These are phyloP conservation scores for Poeciliopsis turrubarensis DNA, from an alignment of 2,113 vertebrate genomes.

Conservation along the genomic window DNA sequence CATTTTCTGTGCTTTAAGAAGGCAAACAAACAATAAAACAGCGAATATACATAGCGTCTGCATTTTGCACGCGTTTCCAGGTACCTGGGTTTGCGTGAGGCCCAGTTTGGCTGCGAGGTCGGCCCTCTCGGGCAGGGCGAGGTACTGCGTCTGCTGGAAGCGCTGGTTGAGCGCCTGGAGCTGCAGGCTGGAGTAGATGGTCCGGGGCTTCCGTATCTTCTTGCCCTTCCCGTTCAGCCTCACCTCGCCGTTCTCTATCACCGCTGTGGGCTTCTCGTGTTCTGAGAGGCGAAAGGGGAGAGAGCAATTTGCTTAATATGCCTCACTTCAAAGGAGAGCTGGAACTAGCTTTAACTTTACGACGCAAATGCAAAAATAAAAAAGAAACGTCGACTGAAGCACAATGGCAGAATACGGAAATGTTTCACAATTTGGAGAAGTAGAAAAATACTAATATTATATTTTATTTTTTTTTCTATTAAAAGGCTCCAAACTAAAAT, in stretches of 20 bases:
- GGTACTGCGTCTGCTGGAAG: conserved; percentile 94
- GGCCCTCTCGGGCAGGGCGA: conserved; percentile 89
- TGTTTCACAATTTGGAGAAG: too few species aligned
- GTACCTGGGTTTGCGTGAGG: conserved; percentile 94
- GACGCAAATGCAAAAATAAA: too few species aligned
- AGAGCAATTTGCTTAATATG: background rate
- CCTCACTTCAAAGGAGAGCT: background rate
- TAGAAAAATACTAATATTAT: too few species aligned
- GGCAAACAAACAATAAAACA: background rate
- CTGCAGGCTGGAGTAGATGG: conserved; percentile 92
- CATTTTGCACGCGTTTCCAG: background rate
- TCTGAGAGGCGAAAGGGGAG: conserved; percentile 63
- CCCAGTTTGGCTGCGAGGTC: conserved; percentile 90
- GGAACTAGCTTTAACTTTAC: background rate
- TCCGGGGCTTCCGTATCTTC: conserved; percentile 91
- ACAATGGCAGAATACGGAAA: background rate
- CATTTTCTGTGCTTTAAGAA: background rate
- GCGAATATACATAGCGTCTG: too few species aligned
- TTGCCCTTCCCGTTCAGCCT: conserved; percentile 83
- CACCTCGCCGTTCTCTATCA: conserved; percentile 81
- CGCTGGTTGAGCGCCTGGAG: conserved; percentile 91
- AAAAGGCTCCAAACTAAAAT: too few species aligned
- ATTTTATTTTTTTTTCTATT: too few species aligned
- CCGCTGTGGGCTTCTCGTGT: conserved; percentile 76
- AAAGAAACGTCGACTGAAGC: background rate